These are phyloP conservation scores for Tetramorium parvispinum DNA, from an alignment of 1,140 invertebrate genomes.

Conservation along the genomic window DNA sequence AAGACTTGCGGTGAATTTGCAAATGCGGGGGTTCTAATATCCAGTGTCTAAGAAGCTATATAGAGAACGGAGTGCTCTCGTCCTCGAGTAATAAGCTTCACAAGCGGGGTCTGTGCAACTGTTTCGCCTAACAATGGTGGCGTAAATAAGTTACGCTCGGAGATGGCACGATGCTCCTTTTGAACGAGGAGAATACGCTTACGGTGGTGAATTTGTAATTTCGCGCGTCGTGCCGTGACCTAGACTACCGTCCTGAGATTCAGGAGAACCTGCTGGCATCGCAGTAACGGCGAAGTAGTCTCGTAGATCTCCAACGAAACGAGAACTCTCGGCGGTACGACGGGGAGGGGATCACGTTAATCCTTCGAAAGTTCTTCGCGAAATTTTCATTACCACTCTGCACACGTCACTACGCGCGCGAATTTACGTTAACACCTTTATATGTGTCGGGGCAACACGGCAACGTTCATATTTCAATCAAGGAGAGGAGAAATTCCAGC, in stretches of 20 bases:
- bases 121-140: constrained; percentile 53
- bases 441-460: neutral
- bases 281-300: constrained; percentile 24
- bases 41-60: neutral
- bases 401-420: neutral
- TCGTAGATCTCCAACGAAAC: constrained; percentile 35
- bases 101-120: constrained; percentile 8
- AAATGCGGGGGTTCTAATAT: neutral
- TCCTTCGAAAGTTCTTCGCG: neutral
- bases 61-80: neutral
- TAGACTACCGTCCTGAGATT: constrained; percentile 23
- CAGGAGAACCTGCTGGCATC: neutral
- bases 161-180: constrained; percentile 54
- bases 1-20: neutral
- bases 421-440: neutral
- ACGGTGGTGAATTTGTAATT: constrained; percentile 59
- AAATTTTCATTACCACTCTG: constrained; percentile 18
- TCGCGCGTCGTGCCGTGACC: constrained; percentile 20
- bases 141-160: constrained; percentile 46
- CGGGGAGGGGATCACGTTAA: neutral
- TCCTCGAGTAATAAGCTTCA: constrained; percentile 42
- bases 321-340: constrained; percentile 12
- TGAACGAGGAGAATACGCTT: constrained; percentile 50
- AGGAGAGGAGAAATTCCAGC: neutral
- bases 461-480: constrained; percentile 17